Percentiles rank a stretch among this genome's conserved stretches.
phyloP scores from a whole-genome alignment of 2,113 vertebrate species.

The Calidris pugnax region DNA sequence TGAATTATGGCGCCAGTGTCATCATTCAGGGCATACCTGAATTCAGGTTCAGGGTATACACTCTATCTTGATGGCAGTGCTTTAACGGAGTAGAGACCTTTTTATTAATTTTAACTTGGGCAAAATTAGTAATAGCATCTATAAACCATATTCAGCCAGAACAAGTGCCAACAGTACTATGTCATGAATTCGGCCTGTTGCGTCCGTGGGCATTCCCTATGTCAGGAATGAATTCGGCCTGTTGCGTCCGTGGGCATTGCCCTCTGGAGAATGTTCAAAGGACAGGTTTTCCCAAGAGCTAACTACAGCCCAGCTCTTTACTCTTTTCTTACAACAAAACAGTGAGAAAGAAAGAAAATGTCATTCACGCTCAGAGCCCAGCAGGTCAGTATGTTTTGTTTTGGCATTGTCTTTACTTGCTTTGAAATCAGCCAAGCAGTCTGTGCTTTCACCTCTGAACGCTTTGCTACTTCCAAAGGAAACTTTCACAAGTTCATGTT shows the following conservation, averaged over 20 bases:
- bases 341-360: background rate
- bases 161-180: background rate
- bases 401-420: background rate
- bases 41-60: too few relatives aligned
- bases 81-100: background rate
- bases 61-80: background rate
- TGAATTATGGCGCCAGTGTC: background rate
- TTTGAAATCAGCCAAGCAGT: background rate
- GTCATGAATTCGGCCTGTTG: background rate
- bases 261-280: background rate
- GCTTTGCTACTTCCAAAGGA: background rate
- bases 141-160: background rate
- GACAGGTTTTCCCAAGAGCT: background rate
- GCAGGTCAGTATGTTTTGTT: background rate
- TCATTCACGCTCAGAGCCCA: background rate
- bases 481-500: background rate
- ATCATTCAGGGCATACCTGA: background rate
- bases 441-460: background rate
- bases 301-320: background rate
- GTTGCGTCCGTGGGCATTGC: rapidly evolving
- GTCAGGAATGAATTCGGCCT: background rate
- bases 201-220: rapidly evolving
- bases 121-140: background rate
- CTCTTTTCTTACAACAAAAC: background rate
- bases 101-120: background rate